Evolutionary conservation across 2,888 invertebrate genomes (phyloP).

Genomic region (Myopa tessellatipennis): DNA sequence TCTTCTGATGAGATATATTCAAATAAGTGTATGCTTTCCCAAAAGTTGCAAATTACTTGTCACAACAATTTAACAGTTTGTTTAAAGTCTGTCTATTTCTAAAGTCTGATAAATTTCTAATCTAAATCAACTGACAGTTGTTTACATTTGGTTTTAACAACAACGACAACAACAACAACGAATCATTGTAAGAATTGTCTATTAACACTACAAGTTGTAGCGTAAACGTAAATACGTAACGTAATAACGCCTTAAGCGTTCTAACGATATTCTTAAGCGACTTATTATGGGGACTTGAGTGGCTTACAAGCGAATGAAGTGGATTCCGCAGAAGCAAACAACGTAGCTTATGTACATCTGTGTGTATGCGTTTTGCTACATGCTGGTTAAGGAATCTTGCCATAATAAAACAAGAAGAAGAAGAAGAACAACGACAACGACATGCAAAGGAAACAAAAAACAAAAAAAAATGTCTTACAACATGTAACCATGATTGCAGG

Average conservation of each 20-base stretch:
- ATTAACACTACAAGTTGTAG: constrained; percentile 6
- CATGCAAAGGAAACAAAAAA: not conserved
- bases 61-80: constrained; percentile 15
- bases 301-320: constrained; percentile 44
- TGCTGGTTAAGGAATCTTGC: constrained; percentile 2
- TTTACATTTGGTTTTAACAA: constrained; percentile 21
- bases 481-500: constrained; percentile 29
- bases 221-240: constrained; percentile 16
- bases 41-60: not conserved
- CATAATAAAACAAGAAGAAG: not conserved
- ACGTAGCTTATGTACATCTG: not conserved
- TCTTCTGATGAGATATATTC: no score
- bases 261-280: constrained; percentile 42
- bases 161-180: not conserved
- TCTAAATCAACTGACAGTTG: constrained; percentile 32
- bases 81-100: constrained; percentile 5
- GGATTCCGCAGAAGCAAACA: not conserved
- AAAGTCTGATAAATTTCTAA: constrained; percentile 26
- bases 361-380: not conserved
- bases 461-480: constrained; percentile 13
- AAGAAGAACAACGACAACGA: constrained; percentile 9
- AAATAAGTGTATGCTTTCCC: no score
- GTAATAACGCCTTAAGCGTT: constrained; percentile 34
- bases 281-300: constrained; percentile 48
- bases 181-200: not conserved